Percentiles rank a stretch among this genome's conserved stretches.
phyloP scores from a whole-genome alignment of 2,888 invertebrate genomes.

The Ectropis crepuscularia region DNA sequence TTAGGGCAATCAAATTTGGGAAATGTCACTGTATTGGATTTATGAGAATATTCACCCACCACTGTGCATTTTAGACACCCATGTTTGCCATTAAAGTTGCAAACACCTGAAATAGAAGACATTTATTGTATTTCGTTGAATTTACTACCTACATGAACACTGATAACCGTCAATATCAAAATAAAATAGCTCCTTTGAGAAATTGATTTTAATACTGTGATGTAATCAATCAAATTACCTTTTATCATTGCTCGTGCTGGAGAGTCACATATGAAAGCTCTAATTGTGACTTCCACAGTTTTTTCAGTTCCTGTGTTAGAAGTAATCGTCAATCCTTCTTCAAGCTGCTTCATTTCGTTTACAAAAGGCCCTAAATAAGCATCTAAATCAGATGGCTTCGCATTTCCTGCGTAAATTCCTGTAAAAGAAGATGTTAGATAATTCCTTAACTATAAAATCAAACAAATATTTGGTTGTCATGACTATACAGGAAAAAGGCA shows the following conservation, averaged over 20 bases:
- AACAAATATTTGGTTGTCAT: no score
- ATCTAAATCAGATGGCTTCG: not conserved
- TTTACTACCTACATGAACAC: not conserved
- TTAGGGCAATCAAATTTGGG: slow-evolving; percentile 5
- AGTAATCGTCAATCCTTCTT: not conserved
- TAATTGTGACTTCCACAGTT: no score
- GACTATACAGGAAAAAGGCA: no score
- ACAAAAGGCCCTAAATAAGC: not conserved
- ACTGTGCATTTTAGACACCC: slow-evolving; percentile 37
- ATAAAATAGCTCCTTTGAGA: no score
- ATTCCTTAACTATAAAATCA: no score
- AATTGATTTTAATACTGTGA: no score
- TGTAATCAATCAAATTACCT: slow-evolving; percentile 16
- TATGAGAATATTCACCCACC: slow-evolving; percentile 27
- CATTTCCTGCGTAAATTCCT: not conserved
- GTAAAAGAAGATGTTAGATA: no score
- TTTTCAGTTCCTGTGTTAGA: not conserved
- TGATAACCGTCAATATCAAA: no score
- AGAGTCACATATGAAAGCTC: slow-evolving; percentile 27
- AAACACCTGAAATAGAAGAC: not conserved
- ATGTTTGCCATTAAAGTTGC: slow-evolving; percentile 36
- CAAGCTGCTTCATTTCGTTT: not conserved
- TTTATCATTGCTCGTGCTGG: slow-evolving; percentile 38
- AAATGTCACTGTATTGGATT: not conserved
- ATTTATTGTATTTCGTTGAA: not conserved